Evolutionary conservation across 2,797 vertebrate genomes (phyloP).

Genomic region (Morelia viridis): DNA sequence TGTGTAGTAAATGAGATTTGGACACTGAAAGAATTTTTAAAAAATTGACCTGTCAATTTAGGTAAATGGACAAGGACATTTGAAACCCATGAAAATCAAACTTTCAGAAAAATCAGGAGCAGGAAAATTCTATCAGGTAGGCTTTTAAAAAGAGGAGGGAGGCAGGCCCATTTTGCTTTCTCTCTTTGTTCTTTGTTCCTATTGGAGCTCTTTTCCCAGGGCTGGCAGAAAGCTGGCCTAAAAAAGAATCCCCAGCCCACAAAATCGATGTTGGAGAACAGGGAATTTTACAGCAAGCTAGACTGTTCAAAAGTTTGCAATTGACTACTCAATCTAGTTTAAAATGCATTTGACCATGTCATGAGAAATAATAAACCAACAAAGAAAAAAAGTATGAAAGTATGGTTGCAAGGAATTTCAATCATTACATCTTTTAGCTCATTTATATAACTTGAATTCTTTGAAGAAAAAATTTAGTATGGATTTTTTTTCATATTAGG

Average conservation of each 20-base stretch:
- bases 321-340: neutral
- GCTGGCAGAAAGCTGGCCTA: neutral
- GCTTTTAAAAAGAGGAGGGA: neutral
- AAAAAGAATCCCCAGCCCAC: neutral
- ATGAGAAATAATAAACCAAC: neutral
- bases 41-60: neutral
- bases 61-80: neutral
- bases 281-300: neutral
- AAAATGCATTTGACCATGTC: neutral
- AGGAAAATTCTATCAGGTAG: neutral
- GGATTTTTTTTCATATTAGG: neutral
- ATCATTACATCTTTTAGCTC: neutral
- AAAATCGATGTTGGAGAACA: neutral
- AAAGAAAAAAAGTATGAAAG: neutral
- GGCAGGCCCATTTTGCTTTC: neutral
- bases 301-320: neutral
- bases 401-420: neutral
- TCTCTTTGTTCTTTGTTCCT: neutral
- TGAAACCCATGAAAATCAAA: neutral
- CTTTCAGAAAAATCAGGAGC: neutral
- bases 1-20: neutral
- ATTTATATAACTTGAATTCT: neutral
- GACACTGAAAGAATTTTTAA: neutral
- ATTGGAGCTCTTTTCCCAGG: neutral
- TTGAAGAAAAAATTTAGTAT: neutral